A percentile compares a stretch with the other conserved stretches of the same genome.
These are phyloP conservation scores for Argentina silus DNA, from an alignment of 2,797 vertebrate genomes.

Conservation along the genomic window DNA sequence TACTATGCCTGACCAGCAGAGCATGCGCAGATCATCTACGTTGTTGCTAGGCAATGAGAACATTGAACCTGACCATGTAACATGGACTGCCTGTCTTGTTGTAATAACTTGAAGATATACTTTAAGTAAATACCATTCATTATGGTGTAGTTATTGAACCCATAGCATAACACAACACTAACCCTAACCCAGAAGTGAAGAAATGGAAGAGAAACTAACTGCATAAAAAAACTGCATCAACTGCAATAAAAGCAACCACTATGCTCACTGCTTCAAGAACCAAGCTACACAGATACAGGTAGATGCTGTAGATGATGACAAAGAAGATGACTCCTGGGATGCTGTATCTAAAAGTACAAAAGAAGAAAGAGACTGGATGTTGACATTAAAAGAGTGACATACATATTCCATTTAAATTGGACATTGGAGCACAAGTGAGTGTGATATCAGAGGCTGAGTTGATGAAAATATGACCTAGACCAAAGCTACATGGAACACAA, in stretches of 20 bases:
- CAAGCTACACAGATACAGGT: neutral
- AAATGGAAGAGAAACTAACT: slow-evolving; percentile 16
- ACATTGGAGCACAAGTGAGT: slow-evolving; percentile 28
- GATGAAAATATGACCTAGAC: slow-evolving; percentile 12
- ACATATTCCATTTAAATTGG: slow-evolving; percentile 14
- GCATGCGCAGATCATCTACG: no score
- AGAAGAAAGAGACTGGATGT: neutral
- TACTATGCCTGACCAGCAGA: no score
- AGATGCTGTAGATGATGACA: neutral
- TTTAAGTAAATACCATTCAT: no score
- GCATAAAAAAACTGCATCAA: slow-evolving; percentile 32
- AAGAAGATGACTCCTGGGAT: slow-evolving; percentile 7
- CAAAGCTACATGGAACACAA: slow-evolving; percentile 14
- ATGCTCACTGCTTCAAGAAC: slow-evolving; percentile 3
- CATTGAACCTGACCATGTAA: no score
- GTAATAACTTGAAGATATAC: no score
- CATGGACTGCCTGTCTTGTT: no score
- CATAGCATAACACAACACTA: no score
- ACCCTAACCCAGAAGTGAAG: no score
- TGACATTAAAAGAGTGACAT: slow-evolving; percentile 14
- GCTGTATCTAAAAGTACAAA: neutral
- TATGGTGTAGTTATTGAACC: no score
- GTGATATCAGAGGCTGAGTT: slow-evolving; percentile 20
- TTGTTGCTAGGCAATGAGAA: no score
- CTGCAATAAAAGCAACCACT: slow-evolving; percentile 26